Conservation (phyloP, 2,113 vertebrate genomes). For the Apteryx mantelli region DNA sequence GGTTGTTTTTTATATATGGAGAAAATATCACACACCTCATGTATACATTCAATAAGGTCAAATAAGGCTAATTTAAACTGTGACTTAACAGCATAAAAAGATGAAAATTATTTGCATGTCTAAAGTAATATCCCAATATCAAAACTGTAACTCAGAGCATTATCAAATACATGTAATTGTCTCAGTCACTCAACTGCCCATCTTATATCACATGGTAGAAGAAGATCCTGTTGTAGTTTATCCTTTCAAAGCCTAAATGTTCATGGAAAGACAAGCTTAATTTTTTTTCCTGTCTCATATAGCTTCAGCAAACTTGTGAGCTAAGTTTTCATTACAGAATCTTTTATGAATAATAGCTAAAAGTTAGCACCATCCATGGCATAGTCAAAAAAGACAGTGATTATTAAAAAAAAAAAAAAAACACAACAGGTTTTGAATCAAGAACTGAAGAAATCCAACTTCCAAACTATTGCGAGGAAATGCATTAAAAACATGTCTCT, state of each 20-base stretch:
- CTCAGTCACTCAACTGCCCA: background rate
- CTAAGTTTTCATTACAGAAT: background rate
- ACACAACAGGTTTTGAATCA: background rate
- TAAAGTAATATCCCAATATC: background rate
- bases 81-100: background rate
- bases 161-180: background rate
- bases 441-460: background rate
- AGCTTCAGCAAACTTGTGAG: background rate
- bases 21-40: accelerated
- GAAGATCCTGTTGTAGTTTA: background rate
- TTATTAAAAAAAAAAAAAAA: background rate
- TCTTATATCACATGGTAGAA: background rate
- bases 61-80: background rate
- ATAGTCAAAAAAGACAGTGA: background rate
- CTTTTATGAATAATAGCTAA: background rate
- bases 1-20: background rate
- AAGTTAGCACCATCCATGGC: accelerated
- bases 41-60: background rate
- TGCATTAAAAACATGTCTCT: background rate
- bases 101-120: background rate
- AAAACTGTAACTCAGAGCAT: background rate
- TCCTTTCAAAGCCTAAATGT: background rate
- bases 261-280: background rate
- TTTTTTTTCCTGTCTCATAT: background rate
- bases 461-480: background rate